A percentile compares a stretch with the other conserved stretches of the same genome.
These are phyloP conservation scores for Artibeus lituratus DNA, from an alignment of 2,797 vertebrate species.

Conservation along the genomic window DNA sequence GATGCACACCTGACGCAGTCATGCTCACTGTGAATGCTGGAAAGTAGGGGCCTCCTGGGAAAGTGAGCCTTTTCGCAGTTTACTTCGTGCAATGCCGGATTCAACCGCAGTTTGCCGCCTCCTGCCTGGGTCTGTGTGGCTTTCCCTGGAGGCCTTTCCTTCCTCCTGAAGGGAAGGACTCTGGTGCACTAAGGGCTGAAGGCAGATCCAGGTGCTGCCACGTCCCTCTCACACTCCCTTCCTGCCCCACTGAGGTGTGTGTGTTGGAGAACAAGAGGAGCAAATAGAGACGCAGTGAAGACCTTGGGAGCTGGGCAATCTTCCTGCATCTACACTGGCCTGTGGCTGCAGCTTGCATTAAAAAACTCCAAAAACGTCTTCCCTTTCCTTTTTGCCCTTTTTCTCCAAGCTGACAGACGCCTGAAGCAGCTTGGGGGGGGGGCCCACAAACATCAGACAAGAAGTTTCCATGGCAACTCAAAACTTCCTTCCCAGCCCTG, in stretches of 20 bases:
- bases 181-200: background rate
- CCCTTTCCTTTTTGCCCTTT: slow-evolving; percentile 8
- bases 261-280: background rate
- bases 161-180: background rate
- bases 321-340: background rate
- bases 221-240: background rate
- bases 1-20: background rate
- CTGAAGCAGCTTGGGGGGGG: slow-evolving; percentile 1
- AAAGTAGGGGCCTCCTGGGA: background rate
- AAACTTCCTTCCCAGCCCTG: slow-evolving; percentile 66
- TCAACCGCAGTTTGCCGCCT: background rate
- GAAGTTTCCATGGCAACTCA: slow-evolving; percentile 78
- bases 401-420: background rate
- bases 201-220: background rate
- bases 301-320: background rate
- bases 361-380: background rate
- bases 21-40: background rate
- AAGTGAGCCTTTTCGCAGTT: background rate
- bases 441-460: slow-evolving; percentile 43
- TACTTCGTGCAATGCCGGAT: background rate
- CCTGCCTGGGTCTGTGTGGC: background rate
- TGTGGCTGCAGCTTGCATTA: background rate
- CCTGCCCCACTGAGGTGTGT: background rate
- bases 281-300: background rate
- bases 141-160: background rate